Evolutionary conservation across 2,888 invertebrate genomes (phyloP), one percentile per base, ranked within the genome.

Genomic region (Ormyrus thymus): DNA sequence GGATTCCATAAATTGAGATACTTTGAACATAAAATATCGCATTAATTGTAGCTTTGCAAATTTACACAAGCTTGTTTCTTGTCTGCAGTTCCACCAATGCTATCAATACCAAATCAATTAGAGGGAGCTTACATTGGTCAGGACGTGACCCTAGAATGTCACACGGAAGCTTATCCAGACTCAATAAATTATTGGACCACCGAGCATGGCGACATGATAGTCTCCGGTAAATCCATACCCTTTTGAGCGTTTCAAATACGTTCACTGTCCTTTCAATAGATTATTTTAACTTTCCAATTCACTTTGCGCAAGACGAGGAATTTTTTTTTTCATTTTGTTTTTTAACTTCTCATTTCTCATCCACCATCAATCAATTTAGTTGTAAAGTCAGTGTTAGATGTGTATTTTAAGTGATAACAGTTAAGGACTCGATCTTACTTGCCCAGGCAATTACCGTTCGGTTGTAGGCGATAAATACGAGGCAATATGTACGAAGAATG

Each of bases 131-230:
- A 97, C 90, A 91, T 96, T 82, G 96, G 97, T 7, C 97, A 97
- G 90, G 96, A 97, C 89, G 96, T 97, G 79, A 94, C 95, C 61
- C 91, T 97, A 82, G 97, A 96, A 90, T 97, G 97, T 89, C 95
- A 96, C 90, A 97, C 97, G 0, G 97, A 97, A 90, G 97, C 97
- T 61, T 97, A 95, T 90, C 97, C 97, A 53, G 95, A 95, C 82
- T 97, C 97, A 73, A 97, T 97, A 90, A 97, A 97, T 92, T 97
- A 97, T 90, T 97, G 97, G 97, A 97, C 97, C 55, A 97, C 96
- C 7, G 96, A 97, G 86, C 93, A 95, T 79, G 97, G 97, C 65
- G 96, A 97, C 89, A 97, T 97, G 97, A 97, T 97, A 86, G 96
- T 97, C 91, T 96, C 97, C 91, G 97, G 97, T 96, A 92, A 93